Evolutionary conservation across 37 sponge, comb jelly and placozoan species (phyloP).

Genomic region (Oscarella lobularis): DNA sequence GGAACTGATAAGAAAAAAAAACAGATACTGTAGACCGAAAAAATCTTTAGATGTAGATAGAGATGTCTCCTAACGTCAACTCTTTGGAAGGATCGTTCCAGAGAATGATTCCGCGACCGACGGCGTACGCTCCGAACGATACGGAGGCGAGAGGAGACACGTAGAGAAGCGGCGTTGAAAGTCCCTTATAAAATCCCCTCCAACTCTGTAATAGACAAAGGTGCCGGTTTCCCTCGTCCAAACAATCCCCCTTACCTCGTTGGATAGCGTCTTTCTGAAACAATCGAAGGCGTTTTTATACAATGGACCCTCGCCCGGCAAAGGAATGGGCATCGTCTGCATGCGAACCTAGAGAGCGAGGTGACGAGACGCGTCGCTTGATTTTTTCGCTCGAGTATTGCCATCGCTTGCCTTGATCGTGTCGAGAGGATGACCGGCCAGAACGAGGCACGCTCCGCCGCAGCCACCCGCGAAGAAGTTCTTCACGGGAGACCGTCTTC

Average conservation of each 20-base stretch:
- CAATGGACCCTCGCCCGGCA: conserved; percentile 35
- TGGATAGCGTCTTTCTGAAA: conserved; percentile 25
- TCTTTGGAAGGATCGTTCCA: conserved; percentile 27
- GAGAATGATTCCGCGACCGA: conserved; percentile 68
- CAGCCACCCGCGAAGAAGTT: conserved; percentile 84
- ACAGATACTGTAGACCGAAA: too few species aligned
- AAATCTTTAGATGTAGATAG: too few species aligned
- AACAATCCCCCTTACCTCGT: conserved; percentile 29
- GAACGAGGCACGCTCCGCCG: conserved; percentile 72
- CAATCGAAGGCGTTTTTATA: conserved; percentile 64
- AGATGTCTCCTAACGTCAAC: too few species aligned
- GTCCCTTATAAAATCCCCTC: conserved; percentile 88
- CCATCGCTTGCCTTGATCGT: conserved; percentile 82
- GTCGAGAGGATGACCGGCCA: conserved; percentile 86
- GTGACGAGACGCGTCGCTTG: too few species aligned
- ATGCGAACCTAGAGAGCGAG: conserved; percentile 48
- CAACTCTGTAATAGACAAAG: conserved; percentile 37
- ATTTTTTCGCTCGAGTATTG: too few species aligned
- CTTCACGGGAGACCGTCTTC: conserved; percentile 60
- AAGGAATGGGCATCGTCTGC: conserved; percentile 58
- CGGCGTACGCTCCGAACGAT: conserved; percentile 78
- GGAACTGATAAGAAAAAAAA: too few species aligned
- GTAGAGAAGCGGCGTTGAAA: conserved; percentile 75
- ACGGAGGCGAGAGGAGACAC: conserved; percentile 83
- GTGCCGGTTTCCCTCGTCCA: background rate